These are phyloP conservation scores for Scytalopus superciliaris DNA, from an alignment of 2,113 vertebrate genomes.

Conservation along the genomic window DNA sequence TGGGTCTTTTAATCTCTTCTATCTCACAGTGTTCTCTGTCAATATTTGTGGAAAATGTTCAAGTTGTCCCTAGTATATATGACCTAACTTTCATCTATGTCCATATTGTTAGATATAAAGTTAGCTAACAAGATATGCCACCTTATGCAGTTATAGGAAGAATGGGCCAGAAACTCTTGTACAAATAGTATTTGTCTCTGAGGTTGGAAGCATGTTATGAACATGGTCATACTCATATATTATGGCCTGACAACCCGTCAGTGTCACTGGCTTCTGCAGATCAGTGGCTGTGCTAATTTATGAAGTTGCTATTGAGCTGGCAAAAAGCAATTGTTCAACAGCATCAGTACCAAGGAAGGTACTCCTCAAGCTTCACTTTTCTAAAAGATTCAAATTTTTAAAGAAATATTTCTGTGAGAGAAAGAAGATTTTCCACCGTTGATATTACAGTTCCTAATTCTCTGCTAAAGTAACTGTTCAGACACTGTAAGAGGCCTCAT, in stretches of 20 bases:
- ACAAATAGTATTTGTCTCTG: not conserved
- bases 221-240: not conserved
- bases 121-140: not conserved
- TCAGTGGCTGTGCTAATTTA: not conserved
- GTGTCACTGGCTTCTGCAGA: not conserved
- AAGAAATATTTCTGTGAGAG: not conserved
- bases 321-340: fast-evolving
- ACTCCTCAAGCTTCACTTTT: not conserved
- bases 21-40: not conserved
- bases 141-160: not conserved
- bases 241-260: not conserved
- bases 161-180: not conserved
- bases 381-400: not conserved
- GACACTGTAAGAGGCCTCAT: too few species aligned
- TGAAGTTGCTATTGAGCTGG: not conserved
- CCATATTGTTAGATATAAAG: too few species aligned
- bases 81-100: not conserved
- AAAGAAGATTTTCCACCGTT: not conserved
- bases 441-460: too few species aligned
- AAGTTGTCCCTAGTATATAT: not conserved
- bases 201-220: not conserved
- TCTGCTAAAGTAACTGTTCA: too few species aligned
- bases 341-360: not conserved
- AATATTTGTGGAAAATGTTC: not conserved
- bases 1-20: not conserved